Base-by-base conservation (phyloP, 2,888 invertebrate species). In the Bruchidius siliquastri region DNA sequence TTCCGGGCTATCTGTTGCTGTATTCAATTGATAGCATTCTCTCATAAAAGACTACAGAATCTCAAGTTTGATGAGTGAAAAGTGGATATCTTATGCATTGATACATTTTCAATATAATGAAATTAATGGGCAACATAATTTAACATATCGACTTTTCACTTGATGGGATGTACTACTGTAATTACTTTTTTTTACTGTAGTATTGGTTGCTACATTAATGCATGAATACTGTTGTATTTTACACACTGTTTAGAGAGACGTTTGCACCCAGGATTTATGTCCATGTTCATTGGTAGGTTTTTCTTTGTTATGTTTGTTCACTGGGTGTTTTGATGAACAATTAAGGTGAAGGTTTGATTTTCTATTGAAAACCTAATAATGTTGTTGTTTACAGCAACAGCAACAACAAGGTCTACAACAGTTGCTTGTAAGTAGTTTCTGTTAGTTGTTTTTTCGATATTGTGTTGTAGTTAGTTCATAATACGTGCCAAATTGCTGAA, bases 401-500 rank as follows among this genome's bases (percentile, higher is more conserved):
- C 95, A 95, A 89, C 95, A 95, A 89, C 95, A 95, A 88, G 95
- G 95, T 88, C 92, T 96, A 83, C 95, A 95, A 88, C 95, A 95
- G 89, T 92, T 96, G 89, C 91, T 96, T 92, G 96, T 96, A 92
- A 94, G 95, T 93, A 87, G 87, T 84, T 83, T 79, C 82, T 77
- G 71, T 76, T 79, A 77, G 77, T 77, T 73, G 75, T 76, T 78
- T 26, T 26, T 26, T 26, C 26, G 26, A 26, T 49, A 49, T 18
- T 77, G 6, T 13, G 49, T 49, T 49, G 49, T 49, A 49, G 49
- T 71, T 73, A 72, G 72, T 69, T 72, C 71, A 22, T 73, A 69
- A 70, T 32, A 76, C 69, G 71, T 69, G 13, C 49, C 0, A 49
- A 49, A 49, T 49, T 49, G 49, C 49, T 49, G 49, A 49, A 4